These are phyloP conservation scores for Borostomias antarcticus DNA, from an alignment of 2,797 vertebrate species.

Conservation along the genomic window DNA sequence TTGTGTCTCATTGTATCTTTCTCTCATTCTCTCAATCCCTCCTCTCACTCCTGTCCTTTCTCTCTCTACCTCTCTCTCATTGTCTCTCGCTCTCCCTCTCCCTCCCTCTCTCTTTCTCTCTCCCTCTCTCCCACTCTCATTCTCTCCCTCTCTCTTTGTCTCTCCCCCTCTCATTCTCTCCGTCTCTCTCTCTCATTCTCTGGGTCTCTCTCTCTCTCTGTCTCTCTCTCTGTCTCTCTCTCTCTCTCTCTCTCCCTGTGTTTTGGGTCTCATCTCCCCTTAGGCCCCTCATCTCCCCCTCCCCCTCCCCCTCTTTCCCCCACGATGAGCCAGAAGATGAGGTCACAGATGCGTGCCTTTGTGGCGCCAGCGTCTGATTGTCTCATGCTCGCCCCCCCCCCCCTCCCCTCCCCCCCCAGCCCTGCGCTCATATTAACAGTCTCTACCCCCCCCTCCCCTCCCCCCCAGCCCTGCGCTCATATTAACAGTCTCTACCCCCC, in stretches of 20 bases:
- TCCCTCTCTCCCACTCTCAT: slow-evolving; percentile 27
- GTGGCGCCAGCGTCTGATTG: slow-evolving; percentile 16
- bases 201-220: no score
- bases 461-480: slow-evolving; percentile 82
- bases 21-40: neutral
- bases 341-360: slow-evolving; percentile 16
- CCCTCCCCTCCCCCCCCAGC: slow-evolving; percentile 44
- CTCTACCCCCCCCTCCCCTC: no score
- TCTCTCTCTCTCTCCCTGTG: slow-evolving; percentile 37
- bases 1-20: no score
- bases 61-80: slow-evolving; percentile 41
- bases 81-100: slow-evolving; percentile 4
- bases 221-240: slow-evolving; percentile 42
- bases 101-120: slow-evolving; percentile 28
- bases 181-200: neutral
- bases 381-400: slow-evolving; percentile 8
- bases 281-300: slow-evolving; percentile 74
- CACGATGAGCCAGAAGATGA: slow-evolving; percentile 16
- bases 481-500: slow-evolving; percentile 97
- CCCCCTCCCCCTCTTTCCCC: slow-evolving; percentile 63
- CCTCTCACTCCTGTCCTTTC: slow-evolving; percentile 6
- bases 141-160: neutral
- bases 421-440: slow-evolving; percentile 93
- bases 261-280: slow-evolving; percentile 53
- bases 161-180: neutral